phyloP scores from a whole-genome alignment of 2,888 invertebrate genomes.

The Zootermopsis nevadensis region DNA sequence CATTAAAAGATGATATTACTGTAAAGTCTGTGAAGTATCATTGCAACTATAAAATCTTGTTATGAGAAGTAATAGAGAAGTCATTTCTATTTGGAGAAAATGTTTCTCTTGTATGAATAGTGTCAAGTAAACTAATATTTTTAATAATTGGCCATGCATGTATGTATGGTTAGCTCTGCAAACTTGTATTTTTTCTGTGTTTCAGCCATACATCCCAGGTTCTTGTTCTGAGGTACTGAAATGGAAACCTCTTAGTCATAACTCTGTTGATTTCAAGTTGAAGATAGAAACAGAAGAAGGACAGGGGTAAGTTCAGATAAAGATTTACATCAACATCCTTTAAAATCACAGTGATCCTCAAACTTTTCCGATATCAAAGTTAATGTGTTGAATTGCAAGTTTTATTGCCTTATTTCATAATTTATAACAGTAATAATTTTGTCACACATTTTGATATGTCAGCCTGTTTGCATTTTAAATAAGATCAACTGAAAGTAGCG shows the following conservation, averaged over 20 bases:
- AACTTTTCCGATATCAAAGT: constrained; percentile 13
- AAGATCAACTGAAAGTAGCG: too few relatives aligned
- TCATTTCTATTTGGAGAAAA: too few relatives aligned
- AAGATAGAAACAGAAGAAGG: constrained; percentile 81
- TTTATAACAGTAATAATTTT: not conserved
- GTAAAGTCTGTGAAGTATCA: too few relatives aligned
- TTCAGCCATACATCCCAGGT: constrained; percentile 85
- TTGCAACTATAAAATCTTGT: too few relatives aligned
- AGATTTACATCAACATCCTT: not conserved
- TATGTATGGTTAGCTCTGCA: too few relatives aligned
- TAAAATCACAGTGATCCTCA: constrained; percentile 30
- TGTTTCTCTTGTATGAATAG: too few relatives aligned
- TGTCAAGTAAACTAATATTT: too few relatives aligned
- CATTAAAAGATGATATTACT: too few relatives aligned
- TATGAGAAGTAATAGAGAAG: too few relatives aligned
- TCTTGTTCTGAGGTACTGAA: constrained; percentile 88
- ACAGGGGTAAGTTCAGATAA: constrained; percentile 71
- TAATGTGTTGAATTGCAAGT: not conserved
- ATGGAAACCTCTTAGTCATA: constrained; percentile 96
- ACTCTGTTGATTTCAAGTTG: constrained; percentile 95
- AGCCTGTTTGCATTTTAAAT: too few relatives aligned
- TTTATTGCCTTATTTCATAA: not conserved
- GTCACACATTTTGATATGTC: not conserved
- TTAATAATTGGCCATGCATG: too few relatives aligned
- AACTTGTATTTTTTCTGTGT: constrained; percentile 52